These are phyloP conservation scores for Eubasilissa splendida DNA, from an alignment of 2,888 invertebrate species.

Conservation along the genomic window DNA sequence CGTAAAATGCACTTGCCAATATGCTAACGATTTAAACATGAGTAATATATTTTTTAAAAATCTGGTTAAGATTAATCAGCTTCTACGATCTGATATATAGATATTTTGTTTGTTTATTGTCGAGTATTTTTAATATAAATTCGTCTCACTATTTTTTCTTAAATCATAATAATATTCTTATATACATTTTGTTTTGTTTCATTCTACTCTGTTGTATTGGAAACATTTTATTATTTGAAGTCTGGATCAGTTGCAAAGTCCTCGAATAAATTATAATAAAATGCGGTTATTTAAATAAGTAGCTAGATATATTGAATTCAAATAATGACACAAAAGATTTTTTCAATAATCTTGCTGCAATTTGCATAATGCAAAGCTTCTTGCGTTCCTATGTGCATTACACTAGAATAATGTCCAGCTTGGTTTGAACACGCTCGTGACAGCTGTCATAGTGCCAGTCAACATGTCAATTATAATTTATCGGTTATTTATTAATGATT, in stretches of 20 bases:
- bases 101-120: too few relatives aligned
- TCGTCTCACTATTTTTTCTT: not conserved
- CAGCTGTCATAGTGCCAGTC: not conserved
- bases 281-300: too few relatives aligned
- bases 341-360: too few relatives aligned
- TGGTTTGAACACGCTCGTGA: not conserved
- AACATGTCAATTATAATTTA: constrained; percentile 5
- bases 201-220: too few relatives aligned
- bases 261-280: too few relatives aligned
- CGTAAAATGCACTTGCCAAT: not conserved
- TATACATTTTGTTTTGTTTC: too few relatives aligned
- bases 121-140: not conserved
- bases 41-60: not conserved
- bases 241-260: too few relatives aligned
- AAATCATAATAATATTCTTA: not conserved
- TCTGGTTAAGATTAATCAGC: not conserved
- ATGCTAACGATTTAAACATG: not conserved
- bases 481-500: not conserved
- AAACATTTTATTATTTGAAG: too few relatives aligned
- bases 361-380: too few relatives aligned
- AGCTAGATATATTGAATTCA: too few relatives aligned
- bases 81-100: not conserved
- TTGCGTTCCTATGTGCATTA: not conserved
- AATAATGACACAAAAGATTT: too few relatives aligned
- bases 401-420: not conserved